Conservation (phyloP, 1,140 invertebrate species). For the Drosophila tropicalis region DNA sequence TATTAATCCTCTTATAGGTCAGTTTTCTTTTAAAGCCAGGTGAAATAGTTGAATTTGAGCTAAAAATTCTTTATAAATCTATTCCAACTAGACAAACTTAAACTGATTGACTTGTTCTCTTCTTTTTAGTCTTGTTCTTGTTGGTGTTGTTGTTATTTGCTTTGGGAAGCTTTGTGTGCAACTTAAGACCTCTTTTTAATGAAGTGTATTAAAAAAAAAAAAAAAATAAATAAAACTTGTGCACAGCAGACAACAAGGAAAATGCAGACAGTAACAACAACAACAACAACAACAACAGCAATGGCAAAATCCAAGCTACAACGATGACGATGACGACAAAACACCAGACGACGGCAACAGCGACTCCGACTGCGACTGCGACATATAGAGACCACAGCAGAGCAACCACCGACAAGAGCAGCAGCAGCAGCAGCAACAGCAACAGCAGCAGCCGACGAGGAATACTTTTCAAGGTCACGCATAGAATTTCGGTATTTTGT, state of each 20-base stretch:
- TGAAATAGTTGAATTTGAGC: too few species aligned
- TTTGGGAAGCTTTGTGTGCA: neutral
- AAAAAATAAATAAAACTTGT: slow-evolving; percentile 36
- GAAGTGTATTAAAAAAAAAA: slow-evolving; percentile 34
- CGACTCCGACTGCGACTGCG: slow-evolving; percentile 37
- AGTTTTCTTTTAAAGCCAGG: too few species aligned
- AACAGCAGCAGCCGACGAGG: slow-evolving; percentile 55
- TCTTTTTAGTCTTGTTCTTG: neutral
- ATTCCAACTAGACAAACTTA: neutral
- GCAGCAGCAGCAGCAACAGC: slow-evolving; percentile 34
- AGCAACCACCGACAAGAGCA: slow-evolving; percentile 66
- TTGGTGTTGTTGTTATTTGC: neutral
- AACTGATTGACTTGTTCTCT: neutral
- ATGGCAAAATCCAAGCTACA: slow-evolving; percentile 9
- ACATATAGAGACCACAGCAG: slow-evolving; percentile 33
- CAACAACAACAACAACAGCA: slow-evolving; percentile 45
- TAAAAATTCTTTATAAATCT: neutral
- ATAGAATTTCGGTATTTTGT: slow-evolving; percentile 82
- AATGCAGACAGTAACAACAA: slow-evolving; percentile 76
- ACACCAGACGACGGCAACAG: slow-evolving; percentile 47
- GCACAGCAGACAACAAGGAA: slow-evolving; percentile 77
- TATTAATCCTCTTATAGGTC: too few species aligned
- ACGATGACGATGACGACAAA: slow-evolving; percentile 35
- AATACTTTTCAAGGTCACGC: slow-evolving; percentile 82
- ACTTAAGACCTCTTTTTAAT: slow-evolving; percentile 4